Conservation (phyloP, 2,113 vertebrate species). For the Corydoras maculifer region DNA sequence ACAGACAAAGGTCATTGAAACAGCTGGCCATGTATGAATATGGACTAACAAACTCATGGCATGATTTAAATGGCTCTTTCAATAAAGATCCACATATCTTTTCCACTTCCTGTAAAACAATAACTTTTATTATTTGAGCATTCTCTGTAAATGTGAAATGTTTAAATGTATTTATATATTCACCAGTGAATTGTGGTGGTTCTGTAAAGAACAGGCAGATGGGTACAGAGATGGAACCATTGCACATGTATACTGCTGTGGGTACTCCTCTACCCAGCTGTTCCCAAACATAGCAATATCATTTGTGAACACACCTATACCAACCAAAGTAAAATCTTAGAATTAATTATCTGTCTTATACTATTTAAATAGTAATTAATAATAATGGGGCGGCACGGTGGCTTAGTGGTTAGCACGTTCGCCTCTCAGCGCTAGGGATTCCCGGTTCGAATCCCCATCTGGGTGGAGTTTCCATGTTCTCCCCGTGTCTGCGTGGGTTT, state of each 20-base stretch:
- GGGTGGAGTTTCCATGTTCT: no score
- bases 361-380: no score
- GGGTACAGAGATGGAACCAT: slow-evolving; percentile 57
- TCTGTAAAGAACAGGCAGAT: slow-evolving; percentile 74
- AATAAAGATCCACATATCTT: slow-evolving; percentile 71
- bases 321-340: background rate
- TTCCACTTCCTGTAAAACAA: slow-evolving; percentile 66
- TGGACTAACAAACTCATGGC: slow-evolving; percentile 88
- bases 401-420: no score
- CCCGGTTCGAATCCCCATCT: no score
- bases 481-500: no score
- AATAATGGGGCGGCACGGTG: no score
- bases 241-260: slow-evolving; percentile 53
- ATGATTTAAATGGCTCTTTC: slow-evolving; percentile 75
- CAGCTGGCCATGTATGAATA: slow-evolving; percentile 88
- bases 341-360: background rate
- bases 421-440: no score
- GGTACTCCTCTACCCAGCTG: slow-evolving; percentile 82
- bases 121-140: no score
- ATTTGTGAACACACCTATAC: slow-evolving; percentile 77
- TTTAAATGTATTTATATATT: background rate
- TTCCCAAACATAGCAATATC: slow-evolving; percentile 83
- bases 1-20: slow-evolving; percentile 90
- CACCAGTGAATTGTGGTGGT: slow-evolving; percentile 69
- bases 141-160: background rate